A percentile compares a stretch with the other conserved stretches of the same genome.
phyloP scores from a whole-genome alignment of 2,113 vertebrate species.

The Semnopithecus entellus region DNA sequence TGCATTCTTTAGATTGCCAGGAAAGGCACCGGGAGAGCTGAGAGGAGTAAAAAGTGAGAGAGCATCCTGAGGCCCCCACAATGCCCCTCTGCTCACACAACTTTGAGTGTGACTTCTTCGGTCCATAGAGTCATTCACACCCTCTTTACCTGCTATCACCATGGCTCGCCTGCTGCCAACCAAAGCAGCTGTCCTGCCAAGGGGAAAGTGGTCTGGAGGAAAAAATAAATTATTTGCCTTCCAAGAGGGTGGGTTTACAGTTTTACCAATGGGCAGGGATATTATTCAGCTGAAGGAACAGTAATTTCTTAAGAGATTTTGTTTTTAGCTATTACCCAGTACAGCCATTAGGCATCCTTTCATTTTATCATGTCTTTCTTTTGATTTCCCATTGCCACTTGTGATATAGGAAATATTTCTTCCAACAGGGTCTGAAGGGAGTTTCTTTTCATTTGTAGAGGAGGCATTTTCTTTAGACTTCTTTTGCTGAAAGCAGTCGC shows the following conservation, averaged over 20 bases:
- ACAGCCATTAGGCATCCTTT: neutral
- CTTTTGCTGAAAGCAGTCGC: neutral
- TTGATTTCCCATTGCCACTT: neutral
- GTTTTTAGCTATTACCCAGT: neutral
- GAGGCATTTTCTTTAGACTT: neutral
- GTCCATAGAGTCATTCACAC: neutral
- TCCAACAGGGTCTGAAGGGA: neutral
- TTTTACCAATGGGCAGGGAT: neutral
- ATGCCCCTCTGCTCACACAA: neutral
- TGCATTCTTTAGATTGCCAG: neutral
- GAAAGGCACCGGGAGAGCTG: neutral
- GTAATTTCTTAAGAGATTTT: neutral
- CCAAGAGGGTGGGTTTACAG: neutral
- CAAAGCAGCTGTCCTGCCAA: neutral
- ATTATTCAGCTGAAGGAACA: neutral
- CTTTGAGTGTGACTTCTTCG: neutral
- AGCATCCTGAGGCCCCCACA: neutral
- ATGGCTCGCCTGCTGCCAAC: neutral
- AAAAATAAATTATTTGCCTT: neutral
- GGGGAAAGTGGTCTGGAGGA: neutral
- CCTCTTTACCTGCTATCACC: neutral
- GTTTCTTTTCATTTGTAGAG: neutral
- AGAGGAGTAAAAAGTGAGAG: neutral
- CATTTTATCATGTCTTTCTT: neutral
- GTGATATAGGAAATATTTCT: neutral